Evolutionary conservation across 1,140 invertebrate species (phyloP), one percentile per base, ranked within the genome.

Genomic region (Drosophila kepulauana): DNA sequence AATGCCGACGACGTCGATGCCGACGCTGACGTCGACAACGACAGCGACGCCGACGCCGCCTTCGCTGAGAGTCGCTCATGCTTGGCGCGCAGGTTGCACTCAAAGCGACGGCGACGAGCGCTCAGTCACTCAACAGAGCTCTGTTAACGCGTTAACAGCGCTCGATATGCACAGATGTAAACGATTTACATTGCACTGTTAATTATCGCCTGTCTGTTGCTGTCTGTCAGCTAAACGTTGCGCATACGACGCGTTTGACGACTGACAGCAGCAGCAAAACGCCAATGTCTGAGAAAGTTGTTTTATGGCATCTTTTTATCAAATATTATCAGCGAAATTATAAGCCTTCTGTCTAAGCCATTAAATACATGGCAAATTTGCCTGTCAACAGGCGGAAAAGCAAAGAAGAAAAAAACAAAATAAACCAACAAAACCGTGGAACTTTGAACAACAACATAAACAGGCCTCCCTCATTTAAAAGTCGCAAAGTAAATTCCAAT

Each of bases 401-500:
- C 13, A 38, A 15, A 75, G 20, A 25, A 25, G 20, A 20, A 25
- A 25, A 25, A 25, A 38, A 38, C 35, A 38, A 38, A 7, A 10
- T 2, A 7, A 38, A 38, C 67, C 65, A 73, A 59, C 66, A 54
- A 72, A 81, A 25, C 20, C 3, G 20, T 25, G 20, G 3, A 88
- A 85, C 62, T 85, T 89, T 89, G 73, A 74, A 80, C 70, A 89
- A 77, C 65, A 25, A 38, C 35, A 38, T 38, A 10, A 48, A 28
- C 35, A 16, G 8, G 35, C 7, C 30, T 69, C 57, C 59, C 46
- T 64, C 45, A 62, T 41, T 13, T 41, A 20, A 20, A 52, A 85
- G 68, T 76, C 69, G 71, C 85, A 89, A 89, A 89, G 85, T 85
- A 89, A 89, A 89, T 89, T 89, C 85, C 85, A 89, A 89, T 89